Evolutionary conservation across 2,797 vertebrate species (phyloP), one percentile per base, ranked within the genome.

Genomic region (Rhincodon typus): DNA sequence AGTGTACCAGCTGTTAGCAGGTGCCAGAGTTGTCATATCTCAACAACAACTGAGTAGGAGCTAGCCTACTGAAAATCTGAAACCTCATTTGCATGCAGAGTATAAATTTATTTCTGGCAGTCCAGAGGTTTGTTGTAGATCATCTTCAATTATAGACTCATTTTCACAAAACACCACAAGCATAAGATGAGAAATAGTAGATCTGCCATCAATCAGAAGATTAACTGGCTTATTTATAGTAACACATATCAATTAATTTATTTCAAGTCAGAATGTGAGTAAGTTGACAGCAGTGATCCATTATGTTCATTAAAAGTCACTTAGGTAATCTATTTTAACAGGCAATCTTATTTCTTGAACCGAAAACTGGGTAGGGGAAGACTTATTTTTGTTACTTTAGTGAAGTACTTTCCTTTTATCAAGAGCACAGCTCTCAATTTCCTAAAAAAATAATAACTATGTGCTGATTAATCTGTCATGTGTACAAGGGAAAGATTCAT

Each of bases 181-280:
- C 53, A 90, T 7, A 67, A 34, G 62, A 67, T 38, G 38, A 67
- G 62, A 67, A 93, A 93, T 93, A 93, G 38, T 67, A 10, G n/a
- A 19, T 13, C 19, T 95, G 23, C 94, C 94, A 95, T 74, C 94
- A 27, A 27, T 72, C 23, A 74, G 42, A 50, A 77, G 46, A 79
- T 53, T 79, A 79, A 95, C 46, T 62, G 77, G 46, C 38, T 95
- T 70, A 72, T 77, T 95, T 95, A 46, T 95, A 95, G 67, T 72
- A 74, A 53, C 70, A 21, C 42, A 27, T 57, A 74, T 57, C 15
- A 53, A 23, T 95, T 95, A 34, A 95, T 95, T 79, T 95, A 95
- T 74, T 53, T 79, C n/a, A 79, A 34, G 94, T n/a, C 79, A 82
- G 57, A 82, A 53, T 30, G 42, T 42, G 69, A n/a, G 21, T 72